A percentile compares a stretch with the other conserved stretches of the same genome.
Conservation (phyloP, 2,797 vertebrate genomes). For the Alectoris magna region DNA sequence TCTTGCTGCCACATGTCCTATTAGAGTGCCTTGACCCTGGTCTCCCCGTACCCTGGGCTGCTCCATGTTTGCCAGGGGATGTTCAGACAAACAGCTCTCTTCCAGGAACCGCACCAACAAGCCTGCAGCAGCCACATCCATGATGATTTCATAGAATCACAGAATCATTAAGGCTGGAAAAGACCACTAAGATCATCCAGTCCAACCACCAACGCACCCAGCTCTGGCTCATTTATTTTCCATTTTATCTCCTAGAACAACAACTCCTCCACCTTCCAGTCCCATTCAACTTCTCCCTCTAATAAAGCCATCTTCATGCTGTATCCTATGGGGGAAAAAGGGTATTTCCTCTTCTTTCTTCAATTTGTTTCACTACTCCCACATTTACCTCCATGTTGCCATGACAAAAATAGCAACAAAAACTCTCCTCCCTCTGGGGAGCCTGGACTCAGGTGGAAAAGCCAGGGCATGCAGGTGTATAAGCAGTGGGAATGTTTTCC, state of each 20-base stretch:
- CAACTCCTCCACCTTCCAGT: background rate
- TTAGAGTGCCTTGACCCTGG: background rate
- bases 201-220: background rate
- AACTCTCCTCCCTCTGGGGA: background rate
- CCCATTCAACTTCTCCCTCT: background rate
- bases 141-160: background rate
- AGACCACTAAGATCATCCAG: too few relatives aligned
- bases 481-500: background rate
- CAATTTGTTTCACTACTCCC: background rate
- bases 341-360: background rate
- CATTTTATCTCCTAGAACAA: background rate
- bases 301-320: background rate
- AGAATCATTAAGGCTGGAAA: too few relatives aligned
- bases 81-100: slow-evolving; percentile 46
- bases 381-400: background rate
- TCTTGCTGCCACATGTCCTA: background rate
- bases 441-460: background rate
- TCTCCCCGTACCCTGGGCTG: slow-evolving; percentile 10
- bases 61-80: background rate
- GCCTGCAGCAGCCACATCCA: background rate
- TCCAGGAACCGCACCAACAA: slow-evolving; percentile 44
- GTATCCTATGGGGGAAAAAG: accelerated
- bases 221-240: slow-evolving; percentile 11
- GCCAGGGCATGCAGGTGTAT: background rate
- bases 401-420: background rate